Evolutionary conservation across 2,888 invertebrate species (phyloP).

Genomic region (Aphodius granarius): DNA sequence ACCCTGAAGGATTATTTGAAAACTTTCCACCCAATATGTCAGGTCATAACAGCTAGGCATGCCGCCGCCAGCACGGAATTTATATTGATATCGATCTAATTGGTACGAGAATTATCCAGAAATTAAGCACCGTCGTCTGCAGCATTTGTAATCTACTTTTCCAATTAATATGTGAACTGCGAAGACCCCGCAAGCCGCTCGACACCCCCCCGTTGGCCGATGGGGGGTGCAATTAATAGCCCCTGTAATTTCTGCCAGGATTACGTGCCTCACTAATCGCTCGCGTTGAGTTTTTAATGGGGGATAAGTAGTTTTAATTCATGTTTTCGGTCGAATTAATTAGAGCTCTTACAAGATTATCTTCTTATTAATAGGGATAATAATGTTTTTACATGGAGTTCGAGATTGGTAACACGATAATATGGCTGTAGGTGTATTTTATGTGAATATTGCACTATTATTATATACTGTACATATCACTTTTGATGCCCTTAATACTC

Average conservation of each 20-base stretch:
- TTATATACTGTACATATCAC: no score
- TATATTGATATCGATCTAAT: constrained; percentile 49
- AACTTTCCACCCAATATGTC: constrained; percentile 44
- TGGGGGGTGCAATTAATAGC: not conserved
- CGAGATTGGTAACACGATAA: not conserved
- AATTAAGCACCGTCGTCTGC: constrained; percentile 24
- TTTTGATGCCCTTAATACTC: no score
- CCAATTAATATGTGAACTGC: constrained; percentile 26
- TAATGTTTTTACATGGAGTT: not conserved
- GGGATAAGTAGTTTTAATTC: constrained; percentile 20
- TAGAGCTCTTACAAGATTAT: not conserved
- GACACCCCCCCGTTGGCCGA: not conserved
- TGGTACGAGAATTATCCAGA: constrained; percentile 27
- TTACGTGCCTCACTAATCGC: constrained; percentile 7
- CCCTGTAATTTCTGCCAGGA: not conserved
- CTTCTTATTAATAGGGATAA: not conserved
- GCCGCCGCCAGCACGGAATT: constrained; percentile 45
- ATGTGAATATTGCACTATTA: no score
- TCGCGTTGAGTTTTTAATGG: constrained; percentile 14
- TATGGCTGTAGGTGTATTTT: no score
- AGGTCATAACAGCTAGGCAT: constrained; percentile 40
- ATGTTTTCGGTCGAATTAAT: not conserved
- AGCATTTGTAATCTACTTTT: constrained; percentile 30
- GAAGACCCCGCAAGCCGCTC: not conserved
- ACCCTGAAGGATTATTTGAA: constrained; percentile 41